Evolutionary conservation across 2,888 invertebrate genomes (phyloP), one percentile per base, ranked within the genome.

Genomic region (Eupithecia dodoneata): DNA sequence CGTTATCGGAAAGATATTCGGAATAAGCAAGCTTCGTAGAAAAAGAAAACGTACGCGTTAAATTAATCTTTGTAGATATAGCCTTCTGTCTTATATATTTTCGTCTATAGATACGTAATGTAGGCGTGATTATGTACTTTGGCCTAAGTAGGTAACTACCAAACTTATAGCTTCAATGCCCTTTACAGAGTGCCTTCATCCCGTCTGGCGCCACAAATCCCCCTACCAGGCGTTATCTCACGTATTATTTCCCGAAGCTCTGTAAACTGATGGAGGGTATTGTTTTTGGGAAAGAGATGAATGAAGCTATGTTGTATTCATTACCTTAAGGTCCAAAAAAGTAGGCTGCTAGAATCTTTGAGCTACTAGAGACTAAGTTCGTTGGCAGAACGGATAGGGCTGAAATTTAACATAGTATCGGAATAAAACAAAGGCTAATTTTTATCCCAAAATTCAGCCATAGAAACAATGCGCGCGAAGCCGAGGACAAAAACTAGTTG

Each of bases 191-290:
- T 30, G 30, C 30, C 4, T 30, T 66, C 6, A 66, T 42, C 42
- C 7, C 6, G 66, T 42, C 73, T 44, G 73, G 71, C 73, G 76
- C 73, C 76, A 65, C 71, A 55, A 73, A 76, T 76, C 76, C 47
- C 47, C 45, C n/a, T 55, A 59, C 45, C n/a, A 13, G n/a, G 52
- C 71, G 52, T 67, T 42, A 67, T 71, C 49, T 71, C 76, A 73
- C 71, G 75, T 72, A 71, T 7, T 13, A 44, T 63, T 18, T 9
- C 12, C 10, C 10, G 30, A 30, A 30, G 30, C 30, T 30, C 63
- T 30, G 12, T 12, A 30, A 63, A 63, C 30, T 30, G 30, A 30
- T 30, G 63, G 30, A 59, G 12, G 30, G 4, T n/a, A 63, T 15
- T 15, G 13, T 52, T 52, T 52, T 52, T 52, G 15, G n/a, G n/a